phyloP scores from a whole-genome alignment of 2,888 invertebrate genomes.

The Hanleya hanleyi region DNA sequence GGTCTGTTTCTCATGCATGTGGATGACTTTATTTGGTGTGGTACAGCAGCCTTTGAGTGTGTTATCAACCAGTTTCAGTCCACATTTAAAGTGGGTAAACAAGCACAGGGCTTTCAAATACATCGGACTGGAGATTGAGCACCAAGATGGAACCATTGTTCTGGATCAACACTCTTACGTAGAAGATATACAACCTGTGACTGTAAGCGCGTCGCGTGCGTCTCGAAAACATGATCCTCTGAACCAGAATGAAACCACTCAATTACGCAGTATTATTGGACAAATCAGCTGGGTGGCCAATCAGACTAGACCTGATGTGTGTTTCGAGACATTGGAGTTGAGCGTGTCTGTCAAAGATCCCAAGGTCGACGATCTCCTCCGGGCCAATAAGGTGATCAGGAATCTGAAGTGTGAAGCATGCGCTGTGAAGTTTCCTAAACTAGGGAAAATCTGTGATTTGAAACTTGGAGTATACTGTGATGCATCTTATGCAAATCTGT shows the following conservation, averaged over 20 bases:
- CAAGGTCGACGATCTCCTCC: background rate
- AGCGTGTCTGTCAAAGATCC: background rate
- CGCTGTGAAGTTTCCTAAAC: background rate
- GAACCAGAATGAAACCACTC: background rate
- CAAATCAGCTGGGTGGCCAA: background rate
- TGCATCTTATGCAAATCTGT: constrained; percentile 39
- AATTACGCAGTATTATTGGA: background rate
- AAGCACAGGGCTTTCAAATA: background rate
- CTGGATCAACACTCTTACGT: background rate
- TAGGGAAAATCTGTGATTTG: background rate
- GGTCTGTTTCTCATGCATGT: too few relatives aligned
- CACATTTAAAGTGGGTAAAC: constrained; percentile 19
- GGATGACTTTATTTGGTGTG: too few relatives aligned
- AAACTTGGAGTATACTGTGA: constrained; percentile 28
- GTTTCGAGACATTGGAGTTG: background rate
- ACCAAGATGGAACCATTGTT: background rate
- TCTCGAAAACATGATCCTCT: background rate
- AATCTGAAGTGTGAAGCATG: background rate
- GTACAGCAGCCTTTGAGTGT: too few relatives aligned
- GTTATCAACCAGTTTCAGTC: too few relatives aligned
- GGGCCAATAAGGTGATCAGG: background rate
- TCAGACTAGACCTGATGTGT: constrained; percentile 2
- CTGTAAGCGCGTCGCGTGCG: background rate
- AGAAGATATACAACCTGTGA: background rate
- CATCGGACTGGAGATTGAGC: background rate